These are phyloP conservation scores for Luffia ferchaultella DNA, from an alignment of 2,888 invertebrate genomes.

Conservation along the genomic window DNA sequence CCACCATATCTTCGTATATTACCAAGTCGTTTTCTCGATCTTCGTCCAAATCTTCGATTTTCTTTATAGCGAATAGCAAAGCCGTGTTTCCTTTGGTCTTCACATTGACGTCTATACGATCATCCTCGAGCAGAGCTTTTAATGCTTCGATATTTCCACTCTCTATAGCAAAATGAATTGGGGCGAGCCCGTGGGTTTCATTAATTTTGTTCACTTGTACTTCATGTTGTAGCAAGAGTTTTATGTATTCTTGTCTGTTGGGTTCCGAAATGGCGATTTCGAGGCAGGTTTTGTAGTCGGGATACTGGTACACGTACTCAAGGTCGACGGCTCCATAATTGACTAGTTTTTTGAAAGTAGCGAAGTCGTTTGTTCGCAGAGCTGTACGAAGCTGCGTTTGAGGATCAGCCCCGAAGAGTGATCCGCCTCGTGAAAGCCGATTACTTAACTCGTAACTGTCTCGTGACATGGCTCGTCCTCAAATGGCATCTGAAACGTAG, in stretches of 20 bases:
- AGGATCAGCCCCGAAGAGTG: slow-evolving; percentile 52
- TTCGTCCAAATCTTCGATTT: slow-evolving; percentile 54
- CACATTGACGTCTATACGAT: slow-evolving; percentile 54
- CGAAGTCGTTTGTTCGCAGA: slow-evolving; percentile 55
- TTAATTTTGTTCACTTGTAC: slow-evolving; percentile 69
- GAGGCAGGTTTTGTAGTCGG: slow-evolving; percentile 67
- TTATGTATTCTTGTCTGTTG: slow-evolving; percentile 60
- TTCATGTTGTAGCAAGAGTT: slow-evolving; percentile 64
- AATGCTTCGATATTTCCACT: slow-evolving; percentile 56
- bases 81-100: slow-evolving; percentile 61
- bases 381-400: slow-evolving; percentile 58
- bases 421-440: slow-evolving; percentile 42
- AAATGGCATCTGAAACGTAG: slow-evolving; percentile 53
- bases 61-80: slow-evolving; percentile 56
- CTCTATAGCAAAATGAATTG: slow-evolving; percentile 72
- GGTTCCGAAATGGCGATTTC: slow-evolving; percentile 63
- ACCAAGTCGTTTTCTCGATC: slow-evolving; percentile 45
- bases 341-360: slow-evolving; percentile 59
- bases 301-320: slow-evolving; percentile 62
- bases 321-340: slow-evolving; percentile 54
- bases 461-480: slow-evolving; percentile 39
- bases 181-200: slow-evolving; percentile 63
- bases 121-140: slow-evolving; percentile 46
- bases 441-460: slow-evolving; percentile 58
- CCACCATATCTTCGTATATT: slow-evolving; percentile 55